Base-by-base conservation (phyloP, 2,888 invertebrate species). In the Anarsia innoxiella region DNA sequence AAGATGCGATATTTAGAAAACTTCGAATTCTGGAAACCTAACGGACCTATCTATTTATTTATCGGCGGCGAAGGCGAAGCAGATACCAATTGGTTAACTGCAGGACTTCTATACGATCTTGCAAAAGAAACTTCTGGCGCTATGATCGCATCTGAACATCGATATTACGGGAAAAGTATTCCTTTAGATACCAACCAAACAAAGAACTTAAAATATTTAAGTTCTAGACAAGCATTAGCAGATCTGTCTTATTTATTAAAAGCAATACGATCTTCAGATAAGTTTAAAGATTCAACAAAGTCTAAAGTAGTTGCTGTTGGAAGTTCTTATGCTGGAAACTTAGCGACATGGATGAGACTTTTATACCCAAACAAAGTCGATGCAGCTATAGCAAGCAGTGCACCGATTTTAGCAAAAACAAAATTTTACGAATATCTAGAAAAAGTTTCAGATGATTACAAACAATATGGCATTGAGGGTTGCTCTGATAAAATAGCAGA, bases 371-470 rank as follows among this genome's bases (percentile, higher is more conserved):
- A 83, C 44, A 50, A 82, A 0, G 65, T 86, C 11, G 49, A 77
- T 53, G 82, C 76, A 2, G 82, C 80, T 0, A 49, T 78, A 25
- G 74, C 86, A 2, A 78, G 82, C 40, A 84, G 86, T 48, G 86
- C 72, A 29, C 86, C 86, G 3, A 27, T 47, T 1, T 15, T 45
- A 6, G 47, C 47, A 2, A 45, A 49, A 23, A 28, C 12, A 6
- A 35, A 42, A 12, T 44, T 45, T 12, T 31, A 26, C 12, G 44
- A 41, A 16, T 39, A 31, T 15, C 5, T 19, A 1, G 33, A 41
- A 15, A 30, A 19, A 2, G 34, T 39, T 2, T 27, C 12, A 11
- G 28, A 39, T 1, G 23, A n/a, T 19, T 23, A 28, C 6, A 9
- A 16, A 14, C 9, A 14, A 12, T 12, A 23, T 1, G 32, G 29